Evolutionary conservation across 1,140 invertebrate genomes (phyloP), one percentile per base, ranked within the genome.

Genomic region (Gerris buenoi): DNA sequence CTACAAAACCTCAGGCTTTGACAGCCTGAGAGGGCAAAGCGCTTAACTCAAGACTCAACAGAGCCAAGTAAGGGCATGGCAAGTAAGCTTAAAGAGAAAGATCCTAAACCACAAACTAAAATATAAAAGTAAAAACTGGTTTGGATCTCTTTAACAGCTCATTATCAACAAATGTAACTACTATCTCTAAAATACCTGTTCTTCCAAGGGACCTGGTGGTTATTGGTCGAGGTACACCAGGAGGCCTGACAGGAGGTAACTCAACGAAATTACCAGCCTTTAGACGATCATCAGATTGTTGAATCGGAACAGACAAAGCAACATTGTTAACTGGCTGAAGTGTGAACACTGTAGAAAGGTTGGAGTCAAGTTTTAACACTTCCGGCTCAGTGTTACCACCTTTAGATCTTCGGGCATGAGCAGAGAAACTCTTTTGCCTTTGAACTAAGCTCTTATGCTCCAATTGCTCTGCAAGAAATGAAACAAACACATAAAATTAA

Each of bases 151-250:
- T n/a, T n/a, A n/a, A n/a, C n/a, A n/a, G n/a, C n/a, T n/a, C n/a
- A n/a, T n/a, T n/a, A n/a, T n/a, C n/a, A n/a, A n/a, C n/a, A n/a
- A n/a, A n/a, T n/a, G n/a, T n/a, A n/a, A n/a, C n/a, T n/a, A n/a
- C n/a, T n/a, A n/a, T n/a, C n/a, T n/a, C n/a, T n/a, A n/a, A n/a
- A n/a, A n/a, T 85, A 70, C 86, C 67, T 57, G 26, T 33, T 25
- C 63, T 58, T 22, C 67, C 67, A 14, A 68, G 58, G 23, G 67
- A 68, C 27, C 46, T 68, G 26, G 67, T 65, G 2, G 67, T 68
- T 5, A 33, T 28, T 1, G 67, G 67, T 13, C 67, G 46, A 14
- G 25, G 1, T 23, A 29, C 13, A n/a, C 13, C 15, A n/a, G 25
- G 63, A 10, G n/a, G 14, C 5, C 63, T 25, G 14, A 57, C 22